Percentiles rank a stretch among this genome's conserved stretches.
phyloP scores from a whole-genome alignment of 2,113 vertebrate genomes.

The Nothocercus nigrocapillus region DNA sequence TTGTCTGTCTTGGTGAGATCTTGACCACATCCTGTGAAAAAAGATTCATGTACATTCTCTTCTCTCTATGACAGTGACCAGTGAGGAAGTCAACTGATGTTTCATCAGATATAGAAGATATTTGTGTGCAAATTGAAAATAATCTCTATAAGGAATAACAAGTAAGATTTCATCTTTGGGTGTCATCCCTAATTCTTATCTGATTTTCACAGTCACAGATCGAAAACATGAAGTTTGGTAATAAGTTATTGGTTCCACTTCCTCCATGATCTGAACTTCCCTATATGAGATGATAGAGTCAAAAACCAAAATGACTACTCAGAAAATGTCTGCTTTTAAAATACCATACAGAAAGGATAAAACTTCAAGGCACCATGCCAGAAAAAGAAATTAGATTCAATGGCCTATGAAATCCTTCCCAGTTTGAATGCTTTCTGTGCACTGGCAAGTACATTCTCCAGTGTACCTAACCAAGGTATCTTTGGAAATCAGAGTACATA shows the following conservation, averaged over 20 bases:
- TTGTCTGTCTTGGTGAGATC: not conserved
- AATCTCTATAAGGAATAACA: not conserved
- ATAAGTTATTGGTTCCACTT: not conserved
- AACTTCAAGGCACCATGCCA: not conserved
- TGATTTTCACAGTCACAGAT: not conserved
- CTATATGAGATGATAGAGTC: not conserved
- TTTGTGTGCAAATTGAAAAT: not conserved
- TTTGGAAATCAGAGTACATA: fast-evolving
- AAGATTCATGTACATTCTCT: fast-evolving
- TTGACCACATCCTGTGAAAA: not conserved
- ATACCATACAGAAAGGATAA: not conserved
- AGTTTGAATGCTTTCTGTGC: not conserved
- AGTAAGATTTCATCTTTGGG: not conserved
- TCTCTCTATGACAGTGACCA: not conserved
- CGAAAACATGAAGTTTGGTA: not conserved
- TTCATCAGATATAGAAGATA: fast-evolving
- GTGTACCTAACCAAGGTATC: not conserved
- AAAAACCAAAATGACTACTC: not conserved
- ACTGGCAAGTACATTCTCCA: not conserved
- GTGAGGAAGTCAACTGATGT: not conserved
- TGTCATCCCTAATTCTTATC: not conserved
- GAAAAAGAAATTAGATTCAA: not conserved
- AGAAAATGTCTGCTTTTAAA: not conserved
- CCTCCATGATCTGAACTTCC: not conserved
- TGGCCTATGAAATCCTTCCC: not conserved